Conservation (phyloP, 2,888 invertebrate species). For the Acheta domesticus region DNA sequence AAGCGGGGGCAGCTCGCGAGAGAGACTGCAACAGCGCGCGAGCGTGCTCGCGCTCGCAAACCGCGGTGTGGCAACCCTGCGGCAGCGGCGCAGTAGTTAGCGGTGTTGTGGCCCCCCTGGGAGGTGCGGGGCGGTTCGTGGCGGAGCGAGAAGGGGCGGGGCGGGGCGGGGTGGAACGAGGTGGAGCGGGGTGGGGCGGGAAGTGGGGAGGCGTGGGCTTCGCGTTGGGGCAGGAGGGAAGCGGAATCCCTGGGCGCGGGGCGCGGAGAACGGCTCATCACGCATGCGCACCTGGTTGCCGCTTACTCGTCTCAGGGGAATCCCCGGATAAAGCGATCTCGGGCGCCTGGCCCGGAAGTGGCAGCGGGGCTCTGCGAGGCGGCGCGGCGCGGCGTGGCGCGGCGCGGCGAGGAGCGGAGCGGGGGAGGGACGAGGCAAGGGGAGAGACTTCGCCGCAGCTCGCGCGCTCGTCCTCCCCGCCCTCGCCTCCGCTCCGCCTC, state of each 20-base stretch:
- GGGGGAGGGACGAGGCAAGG: no score
- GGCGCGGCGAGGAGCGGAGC: no score
- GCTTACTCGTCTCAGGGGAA: conserved; percentile 7
- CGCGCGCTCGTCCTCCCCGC: neutral
- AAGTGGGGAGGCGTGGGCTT: neutral
- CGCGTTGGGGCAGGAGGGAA: neutral
- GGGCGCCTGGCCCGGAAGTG: conserved; percentile 6
- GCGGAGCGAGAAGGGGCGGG: no score
- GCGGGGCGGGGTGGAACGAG: neutral
- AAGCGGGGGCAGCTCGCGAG: no score
- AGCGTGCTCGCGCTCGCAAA: no score
- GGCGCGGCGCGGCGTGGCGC: neutral
- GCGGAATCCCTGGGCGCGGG: neutral
- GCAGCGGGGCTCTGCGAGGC: neutral
- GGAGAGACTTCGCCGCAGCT: no score
- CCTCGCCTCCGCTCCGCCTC: neutral
- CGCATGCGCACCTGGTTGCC: conserved; percentile 9
- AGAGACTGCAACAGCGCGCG: no score
- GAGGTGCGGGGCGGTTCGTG: no score
- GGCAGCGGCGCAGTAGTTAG: no score
- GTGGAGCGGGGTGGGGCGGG: neutral
- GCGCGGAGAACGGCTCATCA: neutral
- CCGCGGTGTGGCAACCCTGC: no score
- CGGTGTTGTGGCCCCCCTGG: no score
- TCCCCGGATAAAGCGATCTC: conserved; percentile 7